These are phyloP conservation scores for Xanthorhoe designata DNA, from an alignment of 2,888 invertebrate species.

Conservation along the genomic window DNA sequence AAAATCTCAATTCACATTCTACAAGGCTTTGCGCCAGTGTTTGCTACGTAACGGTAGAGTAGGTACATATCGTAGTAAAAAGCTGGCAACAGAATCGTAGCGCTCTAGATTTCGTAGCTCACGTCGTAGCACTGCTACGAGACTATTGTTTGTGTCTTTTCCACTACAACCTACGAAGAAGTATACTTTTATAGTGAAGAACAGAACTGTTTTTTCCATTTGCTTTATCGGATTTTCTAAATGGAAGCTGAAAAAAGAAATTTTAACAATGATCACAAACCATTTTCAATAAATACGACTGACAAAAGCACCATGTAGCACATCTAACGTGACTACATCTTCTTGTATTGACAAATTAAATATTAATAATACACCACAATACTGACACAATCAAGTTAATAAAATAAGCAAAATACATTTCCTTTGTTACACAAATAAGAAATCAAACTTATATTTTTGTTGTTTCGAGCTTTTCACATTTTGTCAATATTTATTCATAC, in stretches of 20 bases:
- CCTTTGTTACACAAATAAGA: too few relatives aligned
- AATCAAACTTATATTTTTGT: too few relatives aligned
- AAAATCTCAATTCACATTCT: constrained; percentile 3
- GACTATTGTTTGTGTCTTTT: constrained; percentile 8
- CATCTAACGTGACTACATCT: too few relatives aligned
- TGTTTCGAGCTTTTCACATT: background rate
- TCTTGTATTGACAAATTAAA: background rate
- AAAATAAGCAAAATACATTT: background rate
- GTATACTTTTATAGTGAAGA: background rate
- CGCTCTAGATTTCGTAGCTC: constrained; percentile 22
- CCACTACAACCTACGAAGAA: background rate
- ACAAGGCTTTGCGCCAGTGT: constrained; percentile 7
- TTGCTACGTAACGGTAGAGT: constrained; percentile 17
- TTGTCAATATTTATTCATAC: constrained; percentile 5
- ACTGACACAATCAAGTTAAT: background rate
- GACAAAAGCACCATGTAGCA: too few relatives aligned
- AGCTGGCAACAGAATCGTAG: constrained; percentile 23
- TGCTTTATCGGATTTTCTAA: constrained; percentile 2
- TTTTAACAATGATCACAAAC: background rate
- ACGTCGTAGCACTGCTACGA: constrained; percentile 12
- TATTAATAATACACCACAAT: background rate
- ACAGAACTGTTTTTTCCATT: background rate
- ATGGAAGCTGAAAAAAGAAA: background rate
- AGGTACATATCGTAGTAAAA: constrained; percentile 24
- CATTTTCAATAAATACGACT: too few relatives aligned